Conservation (phyloP, 2,113 vertebrate genomes). For the Zapornia atra region DNA sequence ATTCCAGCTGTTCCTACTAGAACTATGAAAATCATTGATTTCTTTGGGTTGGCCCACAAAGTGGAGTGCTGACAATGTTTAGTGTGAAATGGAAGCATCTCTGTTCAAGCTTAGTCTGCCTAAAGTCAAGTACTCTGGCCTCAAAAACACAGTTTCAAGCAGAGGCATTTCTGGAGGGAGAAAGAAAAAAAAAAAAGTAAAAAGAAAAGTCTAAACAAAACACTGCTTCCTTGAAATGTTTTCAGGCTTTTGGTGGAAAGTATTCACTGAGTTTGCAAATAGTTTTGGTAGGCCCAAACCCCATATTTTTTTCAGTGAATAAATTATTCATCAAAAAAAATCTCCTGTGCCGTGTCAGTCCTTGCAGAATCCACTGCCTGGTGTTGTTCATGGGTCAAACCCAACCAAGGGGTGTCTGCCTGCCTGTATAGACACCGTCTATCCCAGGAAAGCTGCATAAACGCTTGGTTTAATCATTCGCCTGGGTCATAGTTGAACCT, state of each 20-base stretch:
- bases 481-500: background rate
- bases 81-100: background rate
- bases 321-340: background rate
- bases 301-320: background rate
- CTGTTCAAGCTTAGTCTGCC: background rate
- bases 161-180: background rate
- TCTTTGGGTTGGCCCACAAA: background rate
- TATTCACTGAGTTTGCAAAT: slow-evolving; percentile 48
- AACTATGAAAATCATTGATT: background rate
- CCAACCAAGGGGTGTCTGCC: background rate
- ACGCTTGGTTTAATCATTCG: background rate
- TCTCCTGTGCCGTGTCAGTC: background rate
- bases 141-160: background rate
- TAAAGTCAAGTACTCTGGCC: background rate
- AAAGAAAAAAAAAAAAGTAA: background rate
- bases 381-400: background rate
- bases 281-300: slow-evolving; percentile 17
- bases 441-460: background rate
- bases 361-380: background rate
- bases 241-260: slow-evolving; percentile 25
- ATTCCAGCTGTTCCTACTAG: background rate
- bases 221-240: background rate
- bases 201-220: background rate
- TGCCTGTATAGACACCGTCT: background rate
- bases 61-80: background rate